Evolutionary conservation across 1,140 invertebrate genomes (phyloP).

Genomic region (Neelides sp.): DNA sequence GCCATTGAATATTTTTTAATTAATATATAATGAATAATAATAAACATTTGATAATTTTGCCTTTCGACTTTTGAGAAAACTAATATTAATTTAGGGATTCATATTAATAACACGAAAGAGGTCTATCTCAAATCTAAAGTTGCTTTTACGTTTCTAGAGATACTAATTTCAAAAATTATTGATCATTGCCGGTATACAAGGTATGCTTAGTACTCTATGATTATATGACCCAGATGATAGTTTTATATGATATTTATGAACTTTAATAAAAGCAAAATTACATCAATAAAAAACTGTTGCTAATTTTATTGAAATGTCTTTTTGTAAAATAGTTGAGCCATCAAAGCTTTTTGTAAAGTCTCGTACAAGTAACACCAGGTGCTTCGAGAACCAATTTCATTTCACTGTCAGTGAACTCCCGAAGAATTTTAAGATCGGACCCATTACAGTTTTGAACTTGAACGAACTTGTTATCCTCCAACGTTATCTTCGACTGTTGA

Average conservation of each 20-base stretch:
- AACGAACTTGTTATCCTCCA: slow-evolving; percentile 5
- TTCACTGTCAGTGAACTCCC: slow-evolving; percentile 8
- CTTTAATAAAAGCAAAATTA: neutral
- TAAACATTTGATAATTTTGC: too few species aligned
- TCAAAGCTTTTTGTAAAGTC: slow-evolving; percentile 8
- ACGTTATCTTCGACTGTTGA: slow-evolving; percentile 5
- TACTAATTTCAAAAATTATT: slow-evolving; percentile 9
- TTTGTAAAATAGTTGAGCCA: neutral
- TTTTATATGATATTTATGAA: neutral
- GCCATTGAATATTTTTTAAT: too few species aligned
- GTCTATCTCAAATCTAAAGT: too few species aligned
- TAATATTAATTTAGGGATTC: too few species aligned
- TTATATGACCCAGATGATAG: neutral
- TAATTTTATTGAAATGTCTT: neutral
- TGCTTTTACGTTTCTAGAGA: slow-evolving; percentile 8
- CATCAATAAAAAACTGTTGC: neutral
- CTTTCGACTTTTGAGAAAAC: too few species aligned
- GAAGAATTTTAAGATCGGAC: neutral
- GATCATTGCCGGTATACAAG: neutral
- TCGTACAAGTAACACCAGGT: neutral
- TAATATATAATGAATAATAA: too few species aligned
- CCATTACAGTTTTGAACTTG: slow-evolving; percentile 5
- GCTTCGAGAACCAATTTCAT: slow-evolving; percentile 13
- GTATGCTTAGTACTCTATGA: neutral
- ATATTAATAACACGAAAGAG: too few species aligned